Evolutionary conservation across 2,797 vertebrate genomes (phyloP).

Genomic region (Pangasius sanitwongsei): DNA sequence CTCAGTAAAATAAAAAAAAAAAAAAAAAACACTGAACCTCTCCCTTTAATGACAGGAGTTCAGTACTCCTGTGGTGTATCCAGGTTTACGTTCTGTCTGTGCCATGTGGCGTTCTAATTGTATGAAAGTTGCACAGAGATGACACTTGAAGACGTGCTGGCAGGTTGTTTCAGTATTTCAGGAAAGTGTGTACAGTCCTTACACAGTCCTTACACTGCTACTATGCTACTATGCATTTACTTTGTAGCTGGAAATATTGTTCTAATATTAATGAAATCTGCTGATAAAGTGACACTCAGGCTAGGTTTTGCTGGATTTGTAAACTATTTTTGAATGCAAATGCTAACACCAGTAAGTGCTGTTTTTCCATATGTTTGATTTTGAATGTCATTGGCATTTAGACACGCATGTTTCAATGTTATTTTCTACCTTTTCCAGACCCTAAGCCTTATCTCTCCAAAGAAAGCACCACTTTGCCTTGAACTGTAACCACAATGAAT

Average conservation of each 20-base stretch:
- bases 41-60: not conserved
- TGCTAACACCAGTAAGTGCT: too few species aligned
- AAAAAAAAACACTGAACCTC: not conserved
- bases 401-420: not conserved
- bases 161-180: not conserved
- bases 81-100: not conserved
- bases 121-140: not conserved
- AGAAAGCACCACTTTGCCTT: slow-evolving; percentile 48
- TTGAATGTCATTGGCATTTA: not conserved
- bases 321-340: not conserved
- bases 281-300: not conserved
- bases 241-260: not conserved
- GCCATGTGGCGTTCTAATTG: not conserved
- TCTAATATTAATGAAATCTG: not conserved
- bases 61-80: not conserved
- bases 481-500: slow-evolving; percentile 17
- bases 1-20: not conserved
- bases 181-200: not conserved
- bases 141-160: not conserved
- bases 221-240: not conserved
- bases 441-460: not conserved
- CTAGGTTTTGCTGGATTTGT: not conserved
- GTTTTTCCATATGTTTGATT: not conserved
- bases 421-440: not conserved
- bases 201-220: not conserved